Percentiles rank a stretch among this genome's conserved stretches.
Evolutionary conservation across 2,113 vertebrate genomes (phyloP).

Genomic region (Phoxinus phoxinus): DNA sequence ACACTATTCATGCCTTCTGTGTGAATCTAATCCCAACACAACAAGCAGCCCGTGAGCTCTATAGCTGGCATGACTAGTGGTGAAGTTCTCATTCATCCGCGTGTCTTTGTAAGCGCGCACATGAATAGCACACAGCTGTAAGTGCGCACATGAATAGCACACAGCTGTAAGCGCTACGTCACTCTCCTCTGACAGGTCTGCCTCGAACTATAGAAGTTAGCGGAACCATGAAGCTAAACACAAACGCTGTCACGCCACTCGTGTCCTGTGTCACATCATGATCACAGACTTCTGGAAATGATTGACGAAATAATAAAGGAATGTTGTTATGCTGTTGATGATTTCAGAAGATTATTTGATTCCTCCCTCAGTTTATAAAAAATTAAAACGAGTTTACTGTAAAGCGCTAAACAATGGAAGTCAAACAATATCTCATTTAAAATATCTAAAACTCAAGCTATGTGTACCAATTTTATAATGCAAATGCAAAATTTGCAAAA

Average conservation of each 20-base stretch:
- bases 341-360: background rate
- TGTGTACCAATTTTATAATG: no score
- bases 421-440: background rate
- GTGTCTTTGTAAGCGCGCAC: background rate
- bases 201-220: background rate
- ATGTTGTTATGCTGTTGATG: background rate
- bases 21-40: conserved; percentile 13
- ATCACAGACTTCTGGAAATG: background rate
- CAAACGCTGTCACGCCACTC: background rate
- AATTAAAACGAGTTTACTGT: background rate
- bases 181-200: background rate
- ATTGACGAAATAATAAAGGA: background rate
- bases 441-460: no score
- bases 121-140: background rate
- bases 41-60: background rate
- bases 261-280: background rate
- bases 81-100: background rate
- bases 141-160: background rate
- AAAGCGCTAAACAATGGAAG: background rate
- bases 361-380: background rate
- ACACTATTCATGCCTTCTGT: background rate
- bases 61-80: background rate
- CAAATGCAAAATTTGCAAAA: no score
- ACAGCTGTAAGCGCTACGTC: background rate
- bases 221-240: background rate